Conservation (phyloP, 2,797 vertebrate species). For the Philypnodon macrostomus region DNA sequence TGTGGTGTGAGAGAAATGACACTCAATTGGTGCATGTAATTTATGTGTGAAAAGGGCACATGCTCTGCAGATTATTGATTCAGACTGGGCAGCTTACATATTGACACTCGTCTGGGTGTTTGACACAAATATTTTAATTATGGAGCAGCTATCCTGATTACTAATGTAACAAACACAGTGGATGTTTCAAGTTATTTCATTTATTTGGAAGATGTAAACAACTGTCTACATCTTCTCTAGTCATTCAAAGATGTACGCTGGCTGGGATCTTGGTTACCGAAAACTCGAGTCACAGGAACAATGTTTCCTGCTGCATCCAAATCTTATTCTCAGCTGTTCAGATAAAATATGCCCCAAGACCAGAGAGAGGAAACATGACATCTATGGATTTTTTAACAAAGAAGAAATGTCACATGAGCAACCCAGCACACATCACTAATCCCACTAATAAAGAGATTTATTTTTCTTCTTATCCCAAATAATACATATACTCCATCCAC, state of each 20-base stretch:
- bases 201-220: too few relatives aligned
- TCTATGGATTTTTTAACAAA: conserved; percentile 59
- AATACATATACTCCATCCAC: too few relatives aligned
- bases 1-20: too few relatives aligned
- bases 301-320: conserved; percentile 50
- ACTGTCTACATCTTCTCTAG: too few relatives aligned
- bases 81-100: conserved; percentile 11
- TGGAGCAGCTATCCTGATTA: too few relatives aligned
- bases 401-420: conserved; percentile 42
- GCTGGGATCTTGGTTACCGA: conserved; percentile 47
- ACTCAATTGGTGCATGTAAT: not conserved
- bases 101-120: conserved; percentile 24
- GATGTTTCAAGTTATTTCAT: too few relatives aligned
- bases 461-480: too few relatives aligned
- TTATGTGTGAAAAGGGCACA: conserved; percentile 1
- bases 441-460: too few relatives aligned
- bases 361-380: conserved; percentile 63
- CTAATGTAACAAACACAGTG: conserved; percentile 1
- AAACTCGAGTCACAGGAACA: conserved; percentile 39
- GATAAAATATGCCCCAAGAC: conserved; percentile 42
- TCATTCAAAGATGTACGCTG: too few relatives aligned
- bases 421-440: conserved; percentile 12
- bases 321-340: conserved; percentile 35
- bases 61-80: conserved; percentile 24
- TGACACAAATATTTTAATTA: conserved; percentile 23